A percentile compares a stretch with the other conserved stretches of the same genome.
These are phyloP conservation scores for Myripristis murdjan DNA, from an alignment of 2,797 vertebrate species.

Conservation along the genomic window DNA sequence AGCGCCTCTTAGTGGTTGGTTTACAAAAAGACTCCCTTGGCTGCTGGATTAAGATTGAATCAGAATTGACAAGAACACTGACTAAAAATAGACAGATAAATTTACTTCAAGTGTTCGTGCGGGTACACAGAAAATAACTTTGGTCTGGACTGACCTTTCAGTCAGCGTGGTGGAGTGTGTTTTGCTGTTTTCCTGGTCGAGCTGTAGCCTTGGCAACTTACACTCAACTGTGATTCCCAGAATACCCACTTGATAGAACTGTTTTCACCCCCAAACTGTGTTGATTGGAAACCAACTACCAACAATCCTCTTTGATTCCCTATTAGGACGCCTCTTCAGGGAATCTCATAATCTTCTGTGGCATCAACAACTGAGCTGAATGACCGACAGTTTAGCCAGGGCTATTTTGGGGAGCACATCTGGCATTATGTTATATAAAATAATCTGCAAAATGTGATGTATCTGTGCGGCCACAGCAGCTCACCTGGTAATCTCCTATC, in stretches of 20 bases:
- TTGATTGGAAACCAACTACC: slow-evolving; percentile 15
- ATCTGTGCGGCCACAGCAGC: slow-evolving; percentile 7
- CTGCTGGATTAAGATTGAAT: neutral
- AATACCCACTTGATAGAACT: slow-evolving; percentile 19
- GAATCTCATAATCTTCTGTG: neutral
- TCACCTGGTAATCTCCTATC: slow-evolving; percentile 32
- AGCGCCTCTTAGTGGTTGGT: slow-evolving; percentile 28
- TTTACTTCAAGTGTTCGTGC: neutral
- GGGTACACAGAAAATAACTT: neutral
- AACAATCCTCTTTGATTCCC: slow-evolving; percentile 25
- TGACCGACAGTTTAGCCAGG: neutral
- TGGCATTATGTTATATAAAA: slow-evolving; percentile 19
- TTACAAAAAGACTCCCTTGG: neutral
- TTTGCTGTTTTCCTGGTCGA: neutral
- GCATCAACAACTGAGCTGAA: slow-evolving; percentile 10
- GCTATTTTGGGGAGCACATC: neutral
- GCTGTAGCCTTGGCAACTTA: neutral
- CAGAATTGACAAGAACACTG: neutral
- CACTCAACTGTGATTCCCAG: neutral
- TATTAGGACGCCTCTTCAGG: neutral
- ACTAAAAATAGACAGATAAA: neutral
- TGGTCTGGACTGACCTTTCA: neutral
- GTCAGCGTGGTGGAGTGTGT: neutral
- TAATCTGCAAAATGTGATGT: slow-evolving; percentile 39
- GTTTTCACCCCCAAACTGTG: slow-evolving; percentile 20